Evolutionary conservation across 2,888 invertebrate genomes (phyloP), one percentile per base, ranked within the genome.

Genomic region (Volucella zonaria): DNA sequence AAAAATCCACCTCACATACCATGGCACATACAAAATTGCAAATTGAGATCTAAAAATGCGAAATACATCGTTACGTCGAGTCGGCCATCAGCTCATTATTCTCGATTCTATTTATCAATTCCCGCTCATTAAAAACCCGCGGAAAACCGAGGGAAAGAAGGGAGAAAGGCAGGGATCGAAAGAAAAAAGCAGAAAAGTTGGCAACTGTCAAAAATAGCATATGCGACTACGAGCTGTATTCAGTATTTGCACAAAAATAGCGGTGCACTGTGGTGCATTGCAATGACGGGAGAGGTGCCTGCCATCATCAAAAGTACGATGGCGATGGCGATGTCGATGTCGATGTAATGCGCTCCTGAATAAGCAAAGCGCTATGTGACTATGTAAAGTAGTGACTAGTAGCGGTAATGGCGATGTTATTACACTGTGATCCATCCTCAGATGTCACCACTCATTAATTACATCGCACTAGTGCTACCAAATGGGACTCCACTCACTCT

Each of bases 361-460:
- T 81, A 45, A 82, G 62, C 52, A 61, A 49, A 51, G 14, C 15
- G 38, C 42, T 8, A 14, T 23, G 6, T n/a, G 45, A 15, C 15
- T 54, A 56, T 54, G 43, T 38, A 68, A 62, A 70, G 61, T 45
- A 79, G 43, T 45, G 58, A 40, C 40, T 52, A 18, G 47, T 47
- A 40, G 68, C 23, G 52, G 56, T 49, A 58, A 49, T 66, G 68
- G 23, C 52, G 49, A 43, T 54, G 71, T 59, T 58, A 67, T 75
- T 75, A 70, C 75, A 79, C 43, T 54, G 67, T 76, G 80, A 85
- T 85, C 85, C 85, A 85, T 85, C 73, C 81, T 80, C 78, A 86
- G 79, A 85, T 87, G 87, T 87, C 86, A 85, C 78, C 87, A 77
- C 86, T 86, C 87, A 87, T 87, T 87, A 87, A 86, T 83, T 86